phyloP scores from a whole-genome alignment of 2,797 vertebrate genomes.

The Champsocephalus gunnari region DNA sequence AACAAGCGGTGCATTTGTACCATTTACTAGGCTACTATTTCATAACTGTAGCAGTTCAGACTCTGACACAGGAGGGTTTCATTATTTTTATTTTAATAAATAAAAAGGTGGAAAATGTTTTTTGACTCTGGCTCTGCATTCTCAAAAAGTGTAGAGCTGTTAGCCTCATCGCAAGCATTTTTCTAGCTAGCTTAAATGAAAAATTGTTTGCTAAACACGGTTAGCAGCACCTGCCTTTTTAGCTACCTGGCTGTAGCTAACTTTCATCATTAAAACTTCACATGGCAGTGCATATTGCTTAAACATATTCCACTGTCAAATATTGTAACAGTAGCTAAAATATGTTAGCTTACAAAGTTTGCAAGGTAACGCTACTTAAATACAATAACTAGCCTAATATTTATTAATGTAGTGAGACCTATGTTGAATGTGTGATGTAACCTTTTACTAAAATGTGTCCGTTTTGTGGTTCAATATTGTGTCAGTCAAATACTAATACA shows the following conservation, averaged over 20 bases:
- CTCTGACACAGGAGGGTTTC: no score
- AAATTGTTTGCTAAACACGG: background rate
- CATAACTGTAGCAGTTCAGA: no score
- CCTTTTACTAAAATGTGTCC: background rate
- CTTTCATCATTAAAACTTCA: background rate
- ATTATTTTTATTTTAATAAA: no score
- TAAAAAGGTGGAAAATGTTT: no score
- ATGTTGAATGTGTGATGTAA: background rate
- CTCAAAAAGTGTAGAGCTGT: no score
- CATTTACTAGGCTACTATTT: no score
- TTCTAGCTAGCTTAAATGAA: no score
- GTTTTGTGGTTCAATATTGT: background rate
- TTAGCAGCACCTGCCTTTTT: background rate
- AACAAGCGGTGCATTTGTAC: background rate
- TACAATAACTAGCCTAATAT: background rate
- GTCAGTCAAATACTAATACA: background rate
- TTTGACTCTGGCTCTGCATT: no score
- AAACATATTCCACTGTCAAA: background rate
- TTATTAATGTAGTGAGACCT: background rate
- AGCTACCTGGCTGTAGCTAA: background rate
- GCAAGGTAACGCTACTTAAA: background rate
- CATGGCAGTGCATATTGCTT: background rate
- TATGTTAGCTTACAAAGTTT: background rate
- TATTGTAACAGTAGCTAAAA: background rate
- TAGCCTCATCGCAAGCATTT: no score